These are phyloP conservation scores for Egretta garzetta DNA, from an alignment of 2,113 vertebrate genomes.

Conservation along the genomic window DNA sequence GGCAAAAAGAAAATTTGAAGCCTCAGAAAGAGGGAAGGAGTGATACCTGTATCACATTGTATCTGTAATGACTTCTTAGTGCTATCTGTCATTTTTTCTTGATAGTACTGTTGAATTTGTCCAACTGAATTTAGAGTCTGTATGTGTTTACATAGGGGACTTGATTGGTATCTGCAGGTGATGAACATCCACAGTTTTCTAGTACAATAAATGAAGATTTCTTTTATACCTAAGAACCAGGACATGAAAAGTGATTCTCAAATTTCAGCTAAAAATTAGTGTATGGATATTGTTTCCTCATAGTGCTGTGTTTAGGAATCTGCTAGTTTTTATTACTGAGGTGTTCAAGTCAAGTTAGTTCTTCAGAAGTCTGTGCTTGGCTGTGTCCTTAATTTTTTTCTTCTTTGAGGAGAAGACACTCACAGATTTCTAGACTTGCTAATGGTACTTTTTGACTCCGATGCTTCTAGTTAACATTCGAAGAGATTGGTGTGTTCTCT, in stretches of 20 bases:
- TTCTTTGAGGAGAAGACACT: neutral
- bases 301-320: neutral
- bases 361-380: neutral
- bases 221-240: neutral
- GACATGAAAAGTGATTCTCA: neutral
- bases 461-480: neutral
- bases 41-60: neutral
- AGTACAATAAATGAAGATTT: neutral
- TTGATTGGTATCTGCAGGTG: neutral
- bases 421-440: neutral
- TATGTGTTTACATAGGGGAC: neutral
- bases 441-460: neutral
- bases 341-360: neutral
- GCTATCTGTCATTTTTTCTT: neutral
- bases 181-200: neutral
- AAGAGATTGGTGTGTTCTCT: neutral
- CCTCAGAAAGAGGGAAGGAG: neutral
- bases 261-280: neutral
- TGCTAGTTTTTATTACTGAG: neutral
- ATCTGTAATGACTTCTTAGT: neutral
- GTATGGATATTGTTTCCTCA: neutral
- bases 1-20: neutral
- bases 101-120: neutral
- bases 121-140: neutral
- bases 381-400: neutral